Conservation (phyloP, 2,113 vertebrate genomes). For the Sporophila hypoxantha region DNA sequence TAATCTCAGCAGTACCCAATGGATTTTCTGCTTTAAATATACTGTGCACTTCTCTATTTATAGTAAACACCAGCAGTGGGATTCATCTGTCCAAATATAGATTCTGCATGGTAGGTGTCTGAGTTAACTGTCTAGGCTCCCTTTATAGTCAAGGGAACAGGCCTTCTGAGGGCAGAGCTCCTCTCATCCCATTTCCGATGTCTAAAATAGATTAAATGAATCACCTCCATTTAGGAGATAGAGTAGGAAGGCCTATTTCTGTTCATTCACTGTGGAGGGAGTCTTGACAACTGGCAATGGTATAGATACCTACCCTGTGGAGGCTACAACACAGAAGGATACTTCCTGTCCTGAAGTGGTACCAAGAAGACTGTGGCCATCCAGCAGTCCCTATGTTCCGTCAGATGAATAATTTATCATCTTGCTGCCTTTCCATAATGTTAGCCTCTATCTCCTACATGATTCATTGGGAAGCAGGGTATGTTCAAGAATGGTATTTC, state of each 20-base stretch:
- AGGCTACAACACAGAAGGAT: background rate
- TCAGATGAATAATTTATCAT: background rate
- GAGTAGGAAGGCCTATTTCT: conserved; percentile 30
- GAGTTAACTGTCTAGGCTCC: conserved; percentile 17
- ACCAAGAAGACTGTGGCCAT: background rate
- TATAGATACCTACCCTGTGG: background rate
- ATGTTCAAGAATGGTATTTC: background rate
- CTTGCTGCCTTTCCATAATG: background rate
- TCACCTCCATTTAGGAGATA: background rate
- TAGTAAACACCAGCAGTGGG: conserved; percentile 58
- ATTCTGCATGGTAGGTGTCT: conserved; percentile 42
- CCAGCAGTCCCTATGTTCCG: background rate
- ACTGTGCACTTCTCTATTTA: conserved; percentile 52
- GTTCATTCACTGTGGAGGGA: background rate
- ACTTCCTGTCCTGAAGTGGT: background rate
- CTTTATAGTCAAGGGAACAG: background rate
- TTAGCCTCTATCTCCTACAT: background rate
- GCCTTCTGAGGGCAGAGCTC: conserved; percentile 37
- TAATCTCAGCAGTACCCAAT: conserved; percentile 47
- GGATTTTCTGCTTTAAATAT: conserved; percentile 63
- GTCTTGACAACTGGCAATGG: background rate
- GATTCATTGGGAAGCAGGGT: background rate
- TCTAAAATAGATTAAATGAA: conserved; percentile 13
- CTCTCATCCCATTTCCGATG: conserved; percentile 3
- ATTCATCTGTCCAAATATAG: conserved; percentile 58